These are phyloP conservation scores for Apodemia mormo DNA, from an alignment of 2,888 invertebrate genomes.

Conservation along the genomic window DNA sequence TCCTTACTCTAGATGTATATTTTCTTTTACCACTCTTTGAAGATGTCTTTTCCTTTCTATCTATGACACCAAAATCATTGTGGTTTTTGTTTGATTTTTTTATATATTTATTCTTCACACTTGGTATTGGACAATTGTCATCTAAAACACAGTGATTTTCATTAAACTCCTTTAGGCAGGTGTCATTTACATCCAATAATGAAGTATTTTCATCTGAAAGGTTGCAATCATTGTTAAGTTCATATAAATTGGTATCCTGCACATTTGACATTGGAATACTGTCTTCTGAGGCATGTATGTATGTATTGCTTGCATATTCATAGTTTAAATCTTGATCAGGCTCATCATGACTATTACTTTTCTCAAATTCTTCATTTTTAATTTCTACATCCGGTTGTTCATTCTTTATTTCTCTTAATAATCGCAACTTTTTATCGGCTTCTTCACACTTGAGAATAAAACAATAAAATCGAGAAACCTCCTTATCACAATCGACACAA, in stretches of 20 bases:
- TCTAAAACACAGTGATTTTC: too few species aligned
- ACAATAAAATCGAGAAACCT: slow-evolving; percentile 50
- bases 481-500: slow-evolving; percentile 51
- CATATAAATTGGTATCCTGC: slow-evolving; percentile 33
- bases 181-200: slow-evolving; percentile 7
- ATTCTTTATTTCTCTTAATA: slow-evolving; percentile 27
- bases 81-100: neutral
- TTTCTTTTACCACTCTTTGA: slow-evolving; percentile 9
- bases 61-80: neutral
- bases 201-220: slow-evolving; percentile 15
- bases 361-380: slow-evolving; percentile 19
- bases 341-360: slow-evolving; percentile 25
- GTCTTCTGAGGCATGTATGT: slow-evolving; percentile 28
- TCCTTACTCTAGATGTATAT: slow-evolving; percentile 21
- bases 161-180: neutral
- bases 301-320: slow-evolving; percentile 42
- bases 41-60: neutral
- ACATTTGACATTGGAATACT: neutral
- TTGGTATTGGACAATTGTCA: neutral
- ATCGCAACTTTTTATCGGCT: slow-evolving; percentile 53
- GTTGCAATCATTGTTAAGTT: slow-evolving; percentile 31
- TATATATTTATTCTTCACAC: neutral
- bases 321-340: slow-evolving; percentile 49
- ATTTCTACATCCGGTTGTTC: slow-evolving; percentile 24
- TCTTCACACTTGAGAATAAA: slow-evolving; percentile 60